Percentiles rank a stretch among this genome's conserved stretches.
phyloP scores from a whole-genome alignment of 2,113 vertebrate genomes.

The Cricetomys ansorgei region DNA sequence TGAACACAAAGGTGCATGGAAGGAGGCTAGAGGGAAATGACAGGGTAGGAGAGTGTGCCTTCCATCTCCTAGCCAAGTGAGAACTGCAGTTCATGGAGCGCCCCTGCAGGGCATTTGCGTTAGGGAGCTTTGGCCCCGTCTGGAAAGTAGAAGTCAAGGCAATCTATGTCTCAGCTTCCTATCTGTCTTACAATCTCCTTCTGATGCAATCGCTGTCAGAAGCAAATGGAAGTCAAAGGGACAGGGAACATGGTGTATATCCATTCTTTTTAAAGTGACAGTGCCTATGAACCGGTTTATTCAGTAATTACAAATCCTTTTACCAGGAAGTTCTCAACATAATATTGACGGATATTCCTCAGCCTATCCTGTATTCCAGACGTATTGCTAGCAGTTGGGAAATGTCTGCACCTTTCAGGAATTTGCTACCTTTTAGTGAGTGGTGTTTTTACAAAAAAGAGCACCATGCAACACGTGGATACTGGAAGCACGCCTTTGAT shows the following conservation, averaged over 20 bases:
- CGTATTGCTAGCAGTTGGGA: not conserved
- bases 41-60: not conserved
- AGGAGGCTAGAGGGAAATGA: not conserved
- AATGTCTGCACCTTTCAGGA: not conserved
- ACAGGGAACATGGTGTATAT: not conserved
- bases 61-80: not conserved
- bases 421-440: not conserved
- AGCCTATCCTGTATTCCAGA: not conserved
- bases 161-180: not conserved
- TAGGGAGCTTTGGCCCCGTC: not conserved
- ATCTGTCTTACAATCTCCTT: not conserved
- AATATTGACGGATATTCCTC: not conserved
- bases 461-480: not conserved
- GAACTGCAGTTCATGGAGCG: not conserved
- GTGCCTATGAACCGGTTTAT: not conserved
- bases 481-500: not conserved
- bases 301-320: not conserved
- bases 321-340: not conserved
- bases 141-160: not conserved
- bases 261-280: not conserved
- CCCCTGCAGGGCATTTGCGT: not conserved
- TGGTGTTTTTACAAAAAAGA: not conserved
- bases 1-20: not conserved
- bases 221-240: not conserved
- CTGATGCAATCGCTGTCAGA: not conserved